These are phyloP conservation scores for Hiodon tergisus DNA, from an alignment of 2,113 vertebrate species.

Conservation along the genomic window DNA sequence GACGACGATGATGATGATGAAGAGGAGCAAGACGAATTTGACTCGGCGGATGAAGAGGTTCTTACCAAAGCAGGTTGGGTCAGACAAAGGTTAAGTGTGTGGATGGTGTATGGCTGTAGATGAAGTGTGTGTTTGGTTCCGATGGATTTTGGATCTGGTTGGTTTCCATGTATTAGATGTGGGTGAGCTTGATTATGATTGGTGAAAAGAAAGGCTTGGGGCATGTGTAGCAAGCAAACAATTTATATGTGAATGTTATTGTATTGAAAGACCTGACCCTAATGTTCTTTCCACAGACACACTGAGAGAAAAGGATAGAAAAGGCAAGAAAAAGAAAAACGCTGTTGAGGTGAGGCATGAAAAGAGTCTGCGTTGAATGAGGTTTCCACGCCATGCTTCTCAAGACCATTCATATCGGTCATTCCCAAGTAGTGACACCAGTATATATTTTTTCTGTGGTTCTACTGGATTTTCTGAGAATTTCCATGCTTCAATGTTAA, in stretches of 20 bases:
- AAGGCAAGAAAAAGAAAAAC: conserved; percentile 61
- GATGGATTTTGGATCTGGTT: neutral
- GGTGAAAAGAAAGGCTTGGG: neutral
- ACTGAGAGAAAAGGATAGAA: conserved; percentile 73
- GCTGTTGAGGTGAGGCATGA: conserved; percentile 39
- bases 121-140: neutral
- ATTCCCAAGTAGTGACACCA: too few relatives aligned
- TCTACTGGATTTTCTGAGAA: too few relatives aligned
- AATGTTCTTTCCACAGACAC: conserved; percentile 63
- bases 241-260: neutral
- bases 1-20: conserved; percentile 21
- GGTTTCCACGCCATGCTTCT: neutral
- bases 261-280: neutral
- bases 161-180: neutral
- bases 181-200: neutral
- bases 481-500: too few relatives aligned
- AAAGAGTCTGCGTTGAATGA: neutral
- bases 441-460: too few relatives aligned
- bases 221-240: too few relatives aligned
- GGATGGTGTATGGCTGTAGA: neutral
- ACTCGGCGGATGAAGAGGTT: conserved; percentile 74
- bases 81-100: neutral
- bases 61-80: conserved; percentile 79
- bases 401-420: neutral
- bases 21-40: conserved; percentile 65